Conservation (phyloP, 2,888 invertebrate species). For the Mesorhabditis spiculigera region DNA sequence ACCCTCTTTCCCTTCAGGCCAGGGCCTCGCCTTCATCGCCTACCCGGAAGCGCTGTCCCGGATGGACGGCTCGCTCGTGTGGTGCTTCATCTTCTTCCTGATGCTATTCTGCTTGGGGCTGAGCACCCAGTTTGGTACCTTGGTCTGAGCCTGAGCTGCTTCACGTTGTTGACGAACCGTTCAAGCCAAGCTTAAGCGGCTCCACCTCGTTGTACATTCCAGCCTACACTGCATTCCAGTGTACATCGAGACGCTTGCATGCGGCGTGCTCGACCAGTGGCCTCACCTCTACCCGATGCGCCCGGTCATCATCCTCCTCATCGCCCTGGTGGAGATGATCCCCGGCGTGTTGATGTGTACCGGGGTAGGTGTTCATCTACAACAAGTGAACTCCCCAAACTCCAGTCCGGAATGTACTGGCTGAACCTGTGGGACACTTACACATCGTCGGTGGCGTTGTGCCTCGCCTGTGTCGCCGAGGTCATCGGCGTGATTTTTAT, state of each 20-base stretch:
- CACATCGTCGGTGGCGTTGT: conserved; percentile 32
- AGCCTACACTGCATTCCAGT: not conserved
- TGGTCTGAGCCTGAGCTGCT: not conserved
- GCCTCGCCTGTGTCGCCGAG: conserved; percentile 28
- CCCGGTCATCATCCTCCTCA: conserved; percentile 25
- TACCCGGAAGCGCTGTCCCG: conserved; percentile 55
- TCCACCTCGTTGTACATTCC: not conserved
- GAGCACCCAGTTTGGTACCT: conserved; percentile 30
- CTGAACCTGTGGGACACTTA: conserved; percentile 47
- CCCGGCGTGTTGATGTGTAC: not conserved
- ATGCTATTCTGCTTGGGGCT: conserved; percentile 60
- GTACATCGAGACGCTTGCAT: conserved; percentile 13
- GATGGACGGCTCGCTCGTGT: conserved; percentile 58
- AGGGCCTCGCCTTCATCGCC: too few species aligned
- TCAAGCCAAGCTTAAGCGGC: too few species aligned
- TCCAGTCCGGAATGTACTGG: conserved; percentile 44
- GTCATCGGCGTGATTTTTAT: conserved; percentile 31
- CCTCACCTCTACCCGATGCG: not conserved
- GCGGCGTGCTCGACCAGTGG: conserved; percentile 7
- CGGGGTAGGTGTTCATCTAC: not conserved
- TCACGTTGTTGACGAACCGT: too few species aligned
- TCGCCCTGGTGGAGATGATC: conserved; percentile 20
- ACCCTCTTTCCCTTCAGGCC: too few species aligned
- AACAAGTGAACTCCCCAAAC: too few species aligned
- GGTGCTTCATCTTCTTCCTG: conserved; percentile 59